A percentile compares a stretch with the other conserved stretches of the same genome.
Conservation (phyloP, 2,113 vertebrate species). For the Poicephalus meyeri region DNA sequence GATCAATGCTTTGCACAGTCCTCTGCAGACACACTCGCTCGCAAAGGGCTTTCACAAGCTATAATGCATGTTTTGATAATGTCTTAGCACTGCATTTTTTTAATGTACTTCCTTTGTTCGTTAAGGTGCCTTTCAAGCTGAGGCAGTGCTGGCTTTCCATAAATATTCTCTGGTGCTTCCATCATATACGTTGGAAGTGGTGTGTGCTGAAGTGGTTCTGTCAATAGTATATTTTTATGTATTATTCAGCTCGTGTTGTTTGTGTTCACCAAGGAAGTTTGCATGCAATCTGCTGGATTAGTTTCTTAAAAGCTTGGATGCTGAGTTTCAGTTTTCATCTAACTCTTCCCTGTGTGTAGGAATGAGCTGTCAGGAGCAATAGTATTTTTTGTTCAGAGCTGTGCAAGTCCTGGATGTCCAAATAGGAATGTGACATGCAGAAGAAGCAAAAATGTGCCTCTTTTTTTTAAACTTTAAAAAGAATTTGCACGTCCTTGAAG, state of each 20-base stretch:
- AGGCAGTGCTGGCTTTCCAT: constrained; percentile 4
- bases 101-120: constrained; percentile 50
- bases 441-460: background rate
- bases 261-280: constrained; percentile 12
- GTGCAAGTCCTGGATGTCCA: background rate
- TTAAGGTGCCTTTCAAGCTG: constrained; percentile 53
- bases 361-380: background rate
- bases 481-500: background rate
- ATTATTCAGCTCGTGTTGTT: constrained; percentile 34
- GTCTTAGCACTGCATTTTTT: constrained; percentile 52
- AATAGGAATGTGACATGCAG: background rate
- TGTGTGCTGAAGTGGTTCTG: background rate
- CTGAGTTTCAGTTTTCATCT: constrained; percentile 43
- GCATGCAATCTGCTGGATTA: constrained; percentile 1
- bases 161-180: constrained; percentile 10
- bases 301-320: constrained; percentile 32
- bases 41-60: constrained; percentile 42
- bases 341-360: background rate
- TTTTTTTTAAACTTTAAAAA: background rate
- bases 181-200: background rate
- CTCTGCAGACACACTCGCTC: constrained; percentile 33
- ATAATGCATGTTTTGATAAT: constrained; percentile 54
- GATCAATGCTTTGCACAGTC: constrained; percentile 58
- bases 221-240: constrained; percentile 16
- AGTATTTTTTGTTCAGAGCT: background rate